These are phyloP conservation scores for Nestor notabilis DNA, from an alignment of 2,113 vertebrate species.

Conservation along the genomic window DNA sequence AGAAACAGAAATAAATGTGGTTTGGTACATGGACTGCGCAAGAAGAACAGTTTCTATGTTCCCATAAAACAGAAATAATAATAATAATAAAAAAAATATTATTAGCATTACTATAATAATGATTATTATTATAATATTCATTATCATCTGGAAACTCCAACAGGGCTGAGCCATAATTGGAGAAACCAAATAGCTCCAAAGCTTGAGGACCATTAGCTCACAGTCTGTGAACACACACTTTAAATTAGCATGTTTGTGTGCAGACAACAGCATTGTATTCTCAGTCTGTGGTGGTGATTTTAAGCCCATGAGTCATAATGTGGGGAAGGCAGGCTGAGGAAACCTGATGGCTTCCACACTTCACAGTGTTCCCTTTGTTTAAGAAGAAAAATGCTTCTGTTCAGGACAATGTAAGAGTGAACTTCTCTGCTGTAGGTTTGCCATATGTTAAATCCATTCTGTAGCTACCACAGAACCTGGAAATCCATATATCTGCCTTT, in stretches of 20 bases:
- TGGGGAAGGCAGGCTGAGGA: not conserved
- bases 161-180: not conserved
- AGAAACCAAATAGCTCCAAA: not conserved
- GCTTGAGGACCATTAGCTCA: not conserved
- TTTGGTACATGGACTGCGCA: not conserved
- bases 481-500: not conserved
- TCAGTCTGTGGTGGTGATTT: not conserved
- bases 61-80: not conserved
- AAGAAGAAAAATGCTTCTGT: not conserved
- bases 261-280: slow-evolving; percentile 22
- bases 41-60: not conserved
- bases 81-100: not conserved
- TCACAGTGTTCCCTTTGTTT: not conserved
- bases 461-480: not conserved
- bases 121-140: not conserved
- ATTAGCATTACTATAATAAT: not conserved
- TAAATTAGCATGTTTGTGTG: not conserved
- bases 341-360: slow-evolving; percentile 16
- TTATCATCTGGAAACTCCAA: not conserved
- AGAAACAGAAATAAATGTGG: not conserved
- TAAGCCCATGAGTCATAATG: not conserved
- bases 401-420: not conserved
- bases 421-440: not conserved
- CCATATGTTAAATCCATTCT: not conserved
- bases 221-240: not conserved